Percentiles rank a stretch among this genome's conserved stretches.
Conservation (phyloP, 1,140 invertebrate genomes). For the Trachelipus rathkii region DNA sequence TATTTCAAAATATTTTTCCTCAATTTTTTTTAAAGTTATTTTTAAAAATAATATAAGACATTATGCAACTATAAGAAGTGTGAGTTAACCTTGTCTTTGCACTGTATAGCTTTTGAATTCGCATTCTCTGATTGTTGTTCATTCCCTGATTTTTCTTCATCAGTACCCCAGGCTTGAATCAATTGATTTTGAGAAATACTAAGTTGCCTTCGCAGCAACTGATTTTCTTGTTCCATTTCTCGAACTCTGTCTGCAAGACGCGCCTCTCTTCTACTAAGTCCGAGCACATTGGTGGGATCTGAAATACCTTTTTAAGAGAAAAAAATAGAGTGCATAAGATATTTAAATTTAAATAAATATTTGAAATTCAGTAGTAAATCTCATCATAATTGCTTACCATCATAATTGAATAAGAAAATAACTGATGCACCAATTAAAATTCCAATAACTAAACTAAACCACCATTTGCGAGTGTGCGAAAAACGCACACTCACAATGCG, state of each 20-base stretch:
- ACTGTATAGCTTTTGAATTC: slow-evolving; percentile 6
- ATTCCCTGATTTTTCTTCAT: slow-evolving; percentile 40
- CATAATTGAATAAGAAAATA: slow-evolving; percentile 29
- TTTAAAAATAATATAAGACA: too few species aligned
- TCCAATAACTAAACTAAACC: slow-evolving; percentile 38
- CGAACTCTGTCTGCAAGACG: slow-evolving; percentile 54
- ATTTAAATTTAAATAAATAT: not conserved
- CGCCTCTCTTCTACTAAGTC: slow-evolving; percentile 53
- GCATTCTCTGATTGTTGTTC: slow-evolving; percentile 28
- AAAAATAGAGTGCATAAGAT: not conserved
- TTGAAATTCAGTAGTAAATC: not conserved
- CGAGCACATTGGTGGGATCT: slow-evolving; percentile 51
- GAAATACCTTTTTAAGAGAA: slow-evolving; percentile 17
- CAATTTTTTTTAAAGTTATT: too few species aligned
- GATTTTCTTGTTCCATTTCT: slow-evolving; percentile 58
- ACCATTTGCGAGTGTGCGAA: slow-evolving; percentile 45
- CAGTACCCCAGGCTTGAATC: slow-evolving; percentile 51
- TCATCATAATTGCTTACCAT: slow-evolving; percentile 30
- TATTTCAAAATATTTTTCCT: too few species aligned
- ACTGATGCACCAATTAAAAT: slow-evolving; percentile 34
- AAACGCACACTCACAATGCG: slow-evolving; percentile 44
- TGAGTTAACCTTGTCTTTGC: slow-evolving; percentile 20
- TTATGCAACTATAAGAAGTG: too few species aligned
- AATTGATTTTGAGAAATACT: slow-evolving; percentile 56
- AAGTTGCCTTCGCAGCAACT: slow-evolving; percentile 54